Evolutionary conservation across 2,888 invertebrate genomes (phyloP), one percentile per base, ranked within the genome.

Genomic region (Agrotis ipsilon): DNA sequence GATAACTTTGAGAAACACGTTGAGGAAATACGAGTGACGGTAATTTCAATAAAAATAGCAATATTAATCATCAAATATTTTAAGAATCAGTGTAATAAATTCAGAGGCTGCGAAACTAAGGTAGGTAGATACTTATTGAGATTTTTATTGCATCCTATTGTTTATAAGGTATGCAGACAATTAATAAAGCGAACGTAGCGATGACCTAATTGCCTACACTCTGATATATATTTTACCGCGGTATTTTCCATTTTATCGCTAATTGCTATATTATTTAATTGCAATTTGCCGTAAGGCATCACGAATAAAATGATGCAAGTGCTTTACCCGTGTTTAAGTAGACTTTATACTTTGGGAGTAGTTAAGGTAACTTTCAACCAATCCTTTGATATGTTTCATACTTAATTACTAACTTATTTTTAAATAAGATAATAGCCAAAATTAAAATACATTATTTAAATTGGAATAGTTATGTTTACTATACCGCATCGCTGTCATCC

Each of bases 1-100:
- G 82, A 84, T 82, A 79, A 73, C 63, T 78, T 65, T 77, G 67
- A 80, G 65, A 78, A 80, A 68, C 66, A 79, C 81, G 81, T 75
- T 79, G 82, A 80, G 90, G 89, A 79, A 72, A 72, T 75, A 85
- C 63, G 85, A 87, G 84, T 90, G 91, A 91, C 91, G 89, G 1
- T 39, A 39, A 39, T 39, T 39, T 39, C 11, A 39, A 39, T 39
- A 39, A 9, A 39, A 39, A 39, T 9, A 39, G 1, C 39, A 39
- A 39, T 1, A 39, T 39, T 39, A 39, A 11, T 39, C 39, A 39
- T 39, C 39, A 39, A 39, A 39, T 39, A 9, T 39, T 11, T 39
- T 39, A 39, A 39, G 39, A 39, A 39, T 39, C 39, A 39, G 1
- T 11, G 9, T 39, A 46, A 46, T 46, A 18, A 46, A 24, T 5